Evolutionary conservation across 1,140 invertebrate species (phyloP), one percentile per base, ranked within the genome.

Genomic region (Chymomyza costata): DNA sequence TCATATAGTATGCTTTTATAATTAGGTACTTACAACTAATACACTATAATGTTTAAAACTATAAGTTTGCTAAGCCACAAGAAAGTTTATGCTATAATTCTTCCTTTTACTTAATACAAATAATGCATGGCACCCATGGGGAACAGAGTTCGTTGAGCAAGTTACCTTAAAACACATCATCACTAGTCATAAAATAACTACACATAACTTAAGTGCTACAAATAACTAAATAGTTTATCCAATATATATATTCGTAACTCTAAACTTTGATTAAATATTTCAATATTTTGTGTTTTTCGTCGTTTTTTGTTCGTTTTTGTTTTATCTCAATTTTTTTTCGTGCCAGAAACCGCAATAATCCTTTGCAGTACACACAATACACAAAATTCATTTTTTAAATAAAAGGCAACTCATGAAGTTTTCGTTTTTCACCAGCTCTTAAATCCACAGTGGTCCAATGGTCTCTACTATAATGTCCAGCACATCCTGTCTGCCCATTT

Each of bases 401-500:
- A 80, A 80, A 80, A 80, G 73, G 73, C 73, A 80, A 81, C 73
- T 80, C 60, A 68, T 81, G 73, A 81, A 81, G 63, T 67, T 64
- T 64, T 48, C 48, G 31, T 43, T 47, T 39, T 44, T 54, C 5
- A 19, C 8, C 14, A 25, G 3, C 3, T 1, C 43, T 87, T 87
- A 89, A 52, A 89, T 90, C 86, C 92, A 89, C 88, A 93, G 93
- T 10, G 93, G 92, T 41, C 94, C 94, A 56, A 94, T 89, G 69
- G 93, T 93, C 70, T 91, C 93, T 85, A 97, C 96, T 47, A 97
- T 90, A 35, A 97, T 91, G 43, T 91, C 91, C 14, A 94, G 94
- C 25, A 95, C 95, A 86, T 98, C 97, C 80, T 91, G 91, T 40
- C 97, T 88, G 8, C 95, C 95, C 95, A 98, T 97, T 48, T 95